Evolutionary conservation across 2,797 vertebrate genomes (phyloP).

Genomic region (Protonibea diacanthus): DNA sequence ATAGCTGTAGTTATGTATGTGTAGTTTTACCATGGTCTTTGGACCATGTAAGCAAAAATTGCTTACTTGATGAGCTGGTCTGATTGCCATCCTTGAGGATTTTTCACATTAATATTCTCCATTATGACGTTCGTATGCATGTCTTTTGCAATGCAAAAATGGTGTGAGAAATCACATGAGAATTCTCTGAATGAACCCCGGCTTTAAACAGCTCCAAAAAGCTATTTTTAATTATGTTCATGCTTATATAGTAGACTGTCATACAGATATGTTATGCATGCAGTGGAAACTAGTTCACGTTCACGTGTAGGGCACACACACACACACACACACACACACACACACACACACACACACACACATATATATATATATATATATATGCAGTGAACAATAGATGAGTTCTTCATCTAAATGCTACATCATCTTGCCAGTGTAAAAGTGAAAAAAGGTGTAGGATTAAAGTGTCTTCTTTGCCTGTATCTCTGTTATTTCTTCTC

Average conservation of each 20-base stretch:
- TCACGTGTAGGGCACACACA: not conserved
- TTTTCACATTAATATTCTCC: constrained; percentile 47
- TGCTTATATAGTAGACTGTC: constrained; percentile 50
- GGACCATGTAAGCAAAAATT: constrained; percentile 16
- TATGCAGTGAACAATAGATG: not conserved
- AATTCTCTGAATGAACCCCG: constrained; percentile 44
- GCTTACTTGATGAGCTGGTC: constrained; percentile 46
- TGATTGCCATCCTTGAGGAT: constrained; percentile 49
- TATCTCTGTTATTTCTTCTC: constrained; percentile 11
- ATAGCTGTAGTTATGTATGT: not conserved
- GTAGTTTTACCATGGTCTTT: constrained; percentile 8
- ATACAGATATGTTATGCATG: constrained; percentile 40
- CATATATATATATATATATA: not conserved
- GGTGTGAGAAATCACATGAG: constrained; percentile 53
- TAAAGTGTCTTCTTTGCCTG: not conserved
- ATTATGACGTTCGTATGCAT: constrained; percentile 42
- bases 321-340: no score
- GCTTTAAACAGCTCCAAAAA: constrained; percentile 56
- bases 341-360: no score
- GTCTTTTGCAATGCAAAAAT: constrained; percentile 60
- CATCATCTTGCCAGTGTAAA: not conserved
- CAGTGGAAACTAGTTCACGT: constrained; percentile 27
- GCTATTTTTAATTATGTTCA: constrained; percentile 58
- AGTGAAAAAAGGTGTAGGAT: constrained; percentile 5
- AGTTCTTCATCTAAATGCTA: not conserved